These are phyloP conservation scores for Casuarius casuarius DNA, from an alignment of 2,113 vertebrate genomes.

Conservation along the genomic window DNA sequence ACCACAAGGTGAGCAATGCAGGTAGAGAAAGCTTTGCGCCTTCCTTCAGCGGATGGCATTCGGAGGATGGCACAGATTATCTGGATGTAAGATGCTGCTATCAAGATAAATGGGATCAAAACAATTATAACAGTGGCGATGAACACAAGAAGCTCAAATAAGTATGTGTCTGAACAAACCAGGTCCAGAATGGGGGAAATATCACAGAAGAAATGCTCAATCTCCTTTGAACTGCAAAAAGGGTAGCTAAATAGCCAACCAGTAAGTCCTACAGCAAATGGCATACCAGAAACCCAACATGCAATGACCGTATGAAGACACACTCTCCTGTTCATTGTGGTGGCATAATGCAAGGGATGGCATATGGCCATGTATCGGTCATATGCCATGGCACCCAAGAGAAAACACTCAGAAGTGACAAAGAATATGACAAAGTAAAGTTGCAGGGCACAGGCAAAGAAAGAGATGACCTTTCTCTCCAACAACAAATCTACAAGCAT, in stretches of 20 bases:
- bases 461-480: neutral
- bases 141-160: neutral
- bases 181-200: neutral
- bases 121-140: neutral
- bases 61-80: neutral
- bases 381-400: neutral
- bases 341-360: neutral
- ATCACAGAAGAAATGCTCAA: constrained; percentile 13
- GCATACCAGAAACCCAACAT: neutral
- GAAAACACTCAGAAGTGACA: neutral
- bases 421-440: neutral
- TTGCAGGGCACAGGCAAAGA: neutral
- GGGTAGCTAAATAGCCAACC: neutral
- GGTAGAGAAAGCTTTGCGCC: neutral
- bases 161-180: neutral
- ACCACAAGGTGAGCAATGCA: neutral
- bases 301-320: neutral
- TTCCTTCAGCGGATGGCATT: neutral
- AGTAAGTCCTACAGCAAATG: neutral
- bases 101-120: neutral
- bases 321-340: neutral
- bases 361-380: neutral
- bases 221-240: neutral
- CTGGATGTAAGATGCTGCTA: neutral
- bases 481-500: neutral